Evolutionary conservation across 2,113 vertebrate species (phyloP), one percentile per base, ranked within the genome.

Genomic region (Plotosus lineatus): DNA sequence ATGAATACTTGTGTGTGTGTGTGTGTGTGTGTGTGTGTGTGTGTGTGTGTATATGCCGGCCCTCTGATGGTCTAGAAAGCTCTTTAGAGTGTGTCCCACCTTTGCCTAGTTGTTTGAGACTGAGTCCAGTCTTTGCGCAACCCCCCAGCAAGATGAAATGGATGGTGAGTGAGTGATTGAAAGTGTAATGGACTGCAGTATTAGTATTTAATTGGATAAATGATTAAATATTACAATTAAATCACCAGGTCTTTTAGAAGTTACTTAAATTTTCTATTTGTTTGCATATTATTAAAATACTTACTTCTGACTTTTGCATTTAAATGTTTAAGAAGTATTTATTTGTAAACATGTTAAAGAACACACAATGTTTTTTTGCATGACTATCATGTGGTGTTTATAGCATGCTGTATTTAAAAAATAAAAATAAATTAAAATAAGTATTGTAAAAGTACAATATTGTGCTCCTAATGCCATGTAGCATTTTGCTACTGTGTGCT

Each of bases 401-500:
- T 36, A 38, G 10, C 19, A 11, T 38, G 23, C 3, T 23, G 1
- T 38, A 38, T 60, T 0, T 15, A 60, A 55, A 55, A n/a, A 6
- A 65, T 21, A 65, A 38, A 3, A 0, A 21, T n/a, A n/a, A 66
- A 63, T 12, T n/a, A 3, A 14, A 28, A 58, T n/a, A 66, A 23
- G 19, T 40, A 23, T 6, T 2, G 7, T 65, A 28, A 46, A 28
- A 48, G n/a, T 19, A 33, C 44, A 50, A 17, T 28, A 50, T 50
- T 21, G 44, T 69, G 42, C 21, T 33, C 7, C 17, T 50, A 50
- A 50, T 19, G 4, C 10, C 26, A 44, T 28, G 14, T 2, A 28
- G n/a, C 42, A 14, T 61, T 31, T 76, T 56, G 23, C 50, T 42
- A 40, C n/a, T 44, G 12, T 48, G 66, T 79, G 61, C 81, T 77